Percentiles rank a stretch among this genome's conserved stretches.
Conservation (phyloP, 2,888 invertebrate species). For the Eupithecia abbreviata region DNA sequence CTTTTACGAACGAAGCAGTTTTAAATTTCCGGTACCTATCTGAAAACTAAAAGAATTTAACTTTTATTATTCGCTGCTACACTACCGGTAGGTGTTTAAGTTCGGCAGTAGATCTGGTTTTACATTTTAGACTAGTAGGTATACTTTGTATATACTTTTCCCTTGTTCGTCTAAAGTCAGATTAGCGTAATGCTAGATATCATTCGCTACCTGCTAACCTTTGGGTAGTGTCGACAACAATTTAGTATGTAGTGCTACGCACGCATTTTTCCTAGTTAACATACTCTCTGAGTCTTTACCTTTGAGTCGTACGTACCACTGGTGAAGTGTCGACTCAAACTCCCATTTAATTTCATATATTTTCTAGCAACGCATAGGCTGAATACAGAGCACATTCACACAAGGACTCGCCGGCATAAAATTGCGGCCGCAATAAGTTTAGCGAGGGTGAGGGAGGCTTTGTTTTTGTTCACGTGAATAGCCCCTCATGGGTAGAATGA, state of each 20-base stretch:
- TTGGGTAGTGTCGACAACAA: no score
- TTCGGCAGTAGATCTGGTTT: not conserved
- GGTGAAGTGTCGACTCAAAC: no score
- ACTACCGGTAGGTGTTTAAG: not conserved
- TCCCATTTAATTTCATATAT: not conserved
- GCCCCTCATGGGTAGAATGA: constrained; percentile 48
- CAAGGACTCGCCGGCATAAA: constrained; percentile 21
- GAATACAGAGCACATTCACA: constrained; percentile 25
- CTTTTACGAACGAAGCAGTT: constrained; percentile 21
- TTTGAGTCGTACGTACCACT: no score
- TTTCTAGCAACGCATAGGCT: constrained; percentile 3
- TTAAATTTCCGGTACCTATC: not conserved
- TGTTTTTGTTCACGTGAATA: constrained; percentile 56
- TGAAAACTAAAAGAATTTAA: not conserved
- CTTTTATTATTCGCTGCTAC: not conserved
- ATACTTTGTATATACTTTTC: no score
- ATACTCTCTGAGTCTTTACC: no score
- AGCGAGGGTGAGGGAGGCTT: constrained; percentile 50
- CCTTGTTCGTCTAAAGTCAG: no score
- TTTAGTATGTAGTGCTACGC: no score
- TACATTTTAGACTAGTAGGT: not conserved
- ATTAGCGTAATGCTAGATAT: no score
- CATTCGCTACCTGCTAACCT: no score
- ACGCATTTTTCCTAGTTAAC: no score
- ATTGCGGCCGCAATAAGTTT: constrained; percentile 50